A percentile compares a stretch with the other conserved stretches of the same genome.
Evolutionary conservation across 2,113 vertebrate genomes (phyloP).

Genomic region (Artemisiospiza belli): DNA sequence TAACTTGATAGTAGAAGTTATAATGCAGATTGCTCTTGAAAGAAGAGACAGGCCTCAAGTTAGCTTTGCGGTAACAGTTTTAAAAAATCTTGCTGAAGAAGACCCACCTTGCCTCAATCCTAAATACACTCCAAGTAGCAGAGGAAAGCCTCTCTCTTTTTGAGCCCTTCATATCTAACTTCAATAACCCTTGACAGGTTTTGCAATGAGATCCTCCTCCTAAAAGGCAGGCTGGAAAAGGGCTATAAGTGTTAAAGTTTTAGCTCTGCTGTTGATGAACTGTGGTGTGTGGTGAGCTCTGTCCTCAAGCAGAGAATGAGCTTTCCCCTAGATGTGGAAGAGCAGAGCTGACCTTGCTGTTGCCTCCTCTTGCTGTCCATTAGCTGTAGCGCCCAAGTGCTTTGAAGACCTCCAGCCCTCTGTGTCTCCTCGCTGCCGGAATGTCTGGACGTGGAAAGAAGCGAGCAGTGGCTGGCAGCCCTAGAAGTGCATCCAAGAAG

Average conservation of each 20-base stretch:
- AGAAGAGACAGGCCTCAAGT: not conserved
- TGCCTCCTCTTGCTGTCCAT: not conserved
- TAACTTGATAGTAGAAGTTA: not conserved
- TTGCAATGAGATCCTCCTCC: not conserved
- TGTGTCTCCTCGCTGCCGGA: not conserved
- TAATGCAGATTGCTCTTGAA: not conserved
- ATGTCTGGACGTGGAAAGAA: conserved; percentile 82
- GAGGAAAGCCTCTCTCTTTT: not conserved
- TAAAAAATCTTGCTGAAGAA: not conserved
- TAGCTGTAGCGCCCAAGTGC: rapidly evolving
- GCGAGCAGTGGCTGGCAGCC: not conserved
- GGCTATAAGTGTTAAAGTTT: not conserved
- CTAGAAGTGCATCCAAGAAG: not conserved
- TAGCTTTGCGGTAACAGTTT: not conserved
- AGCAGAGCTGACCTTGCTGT: not conserved
- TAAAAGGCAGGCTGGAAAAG: not conserved
- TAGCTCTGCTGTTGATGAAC: not conserved
- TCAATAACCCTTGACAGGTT: not conserved
- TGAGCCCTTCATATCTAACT: not conserved
- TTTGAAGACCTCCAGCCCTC: not conserved
- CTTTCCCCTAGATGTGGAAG: not conserved
- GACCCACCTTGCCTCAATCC: not conserved
- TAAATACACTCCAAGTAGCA: not conserved
- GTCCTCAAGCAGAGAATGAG: not conserved
- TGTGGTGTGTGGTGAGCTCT: not conserved